Evolutionary conservation across 2,113 vertebrate genomes (phyloP), one percentile per base, ranked within the genome.

Genomic region (Numenius arquata): DNA sequence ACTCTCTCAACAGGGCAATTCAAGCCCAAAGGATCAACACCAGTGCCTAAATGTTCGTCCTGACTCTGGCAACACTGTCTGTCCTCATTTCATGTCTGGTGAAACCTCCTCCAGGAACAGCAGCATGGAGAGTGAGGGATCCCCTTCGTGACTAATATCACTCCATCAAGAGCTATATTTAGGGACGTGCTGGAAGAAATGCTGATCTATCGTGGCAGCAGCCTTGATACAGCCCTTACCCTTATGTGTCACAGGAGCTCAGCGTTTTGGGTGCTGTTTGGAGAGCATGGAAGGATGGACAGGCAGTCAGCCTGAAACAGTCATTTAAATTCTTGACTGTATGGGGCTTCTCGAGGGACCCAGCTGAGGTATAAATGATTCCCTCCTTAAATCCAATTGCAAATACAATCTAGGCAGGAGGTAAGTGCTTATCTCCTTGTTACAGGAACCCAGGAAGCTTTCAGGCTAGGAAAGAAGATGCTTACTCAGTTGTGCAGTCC

Each of bases 391-490:
- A 95, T 91, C 70, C 77, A 81, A 53, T 41, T 78, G 43, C 70
- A 95, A 91, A 92, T 82, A 78, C 30, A 82, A 40, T 48, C 56
- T 16, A 82, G 27, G 93, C 66, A 95, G 66, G 81, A 95, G 76
- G 38, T 56, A 78, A 90, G 29, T 52, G 70, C 89, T 96, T 96
- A 95, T 95, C 89, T 94, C 65, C 52, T 75, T 48, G 3, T 68
- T 91, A 89, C 66, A 96, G 80, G 48, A 95, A 85, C 65, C 70
- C 77, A 82, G 68, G 50, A 94, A 91, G 74, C 70, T 95, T 87
- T 95, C 84, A 94, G 85, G 68, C 85, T 92, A 65, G 76, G 52
- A 91, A 91, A 87, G 73, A 38, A 82, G 66, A 56, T 72, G 23
- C 66, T 82, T 87, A 89, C 61, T 29, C 63, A 38, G 43, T 56